These are phyloP conservation scores for Noturus placidus DNA, from an alignment of 2,113 vertebrate genomes.

Conservation along the genomic window DNA sequence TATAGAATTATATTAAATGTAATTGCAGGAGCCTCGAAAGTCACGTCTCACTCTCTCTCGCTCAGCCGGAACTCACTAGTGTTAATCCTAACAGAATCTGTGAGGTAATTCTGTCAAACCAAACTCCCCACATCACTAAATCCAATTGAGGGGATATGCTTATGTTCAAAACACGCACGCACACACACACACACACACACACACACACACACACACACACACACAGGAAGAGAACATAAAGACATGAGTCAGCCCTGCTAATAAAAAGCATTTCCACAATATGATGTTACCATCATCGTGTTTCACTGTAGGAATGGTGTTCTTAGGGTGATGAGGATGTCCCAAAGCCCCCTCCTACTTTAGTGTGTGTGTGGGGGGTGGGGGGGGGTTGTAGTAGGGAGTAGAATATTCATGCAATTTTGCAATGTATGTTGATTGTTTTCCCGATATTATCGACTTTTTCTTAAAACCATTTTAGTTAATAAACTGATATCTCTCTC, in stretches of 20 bases:
- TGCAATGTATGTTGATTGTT: background rate
- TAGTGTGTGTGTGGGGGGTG: too few species aligned
- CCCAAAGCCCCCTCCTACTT: background rate
- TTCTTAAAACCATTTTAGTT: background rate
- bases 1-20: too few species aligned
- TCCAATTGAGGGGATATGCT: constrained; percentile 7
- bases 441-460: background rate
- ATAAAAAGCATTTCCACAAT: background rate
- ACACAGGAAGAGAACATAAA: background rate
- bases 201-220: constrained; percentile 29
- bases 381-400: too few species aligned
- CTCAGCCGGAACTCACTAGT: too few species aligned
- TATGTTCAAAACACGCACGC: constrained; percentile 6
- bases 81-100: constrained; percentile 19
- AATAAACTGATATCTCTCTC: background rate
- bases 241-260: background rate
- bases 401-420: background rate
- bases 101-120: constrained; percentile 41
- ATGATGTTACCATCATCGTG: background rate
- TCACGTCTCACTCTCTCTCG: too few species aligned
- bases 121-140: constrained; percentile 20
- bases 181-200: constrained; percentile 29
- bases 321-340: background rate
- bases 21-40: too few species aligned
- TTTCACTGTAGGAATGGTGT: background rate